Conservation (phyloP, 2,888 invertebrate species). For the Netelia melanura region DNA sequence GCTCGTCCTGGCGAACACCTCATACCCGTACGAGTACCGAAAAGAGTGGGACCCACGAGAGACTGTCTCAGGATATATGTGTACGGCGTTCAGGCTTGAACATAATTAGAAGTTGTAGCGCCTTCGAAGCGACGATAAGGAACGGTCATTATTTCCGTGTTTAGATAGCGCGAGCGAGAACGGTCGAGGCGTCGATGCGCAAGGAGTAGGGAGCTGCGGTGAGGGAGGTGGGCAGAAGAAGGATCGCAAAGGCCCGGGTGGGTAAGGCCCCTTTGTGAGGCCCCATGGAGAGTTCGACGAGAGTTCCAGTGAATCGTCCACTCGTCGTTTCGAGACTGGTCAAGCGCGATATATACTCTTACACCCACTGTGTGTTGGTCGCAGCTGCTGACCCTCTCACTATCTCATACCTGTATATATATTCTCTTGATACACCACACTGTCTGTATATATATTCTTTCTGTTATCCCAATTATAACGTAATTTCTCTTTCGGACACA, state of each 20-base stretch:
- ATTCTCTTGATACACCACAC: constrained; percentile 40
- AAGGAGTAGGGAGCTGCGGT: constrained; percentile 15
- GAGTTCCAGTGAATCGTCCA: constrained; percentile 31
- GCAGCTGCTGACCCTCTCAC: constrained; percentile 60
- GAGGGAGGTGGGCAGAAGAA: constrained; percentile 27
- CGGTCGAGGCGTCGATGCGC: constrained; percentile 61
- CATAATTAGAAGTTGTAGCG: constrained; percentile 83
- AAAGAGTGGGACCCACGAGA: constrained; percentile 16
- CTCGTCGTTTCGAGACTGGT: constrained; percentile 50
- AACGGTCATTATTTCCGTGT: constrained; percentile 83
- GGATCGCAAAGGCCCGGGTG: constrained; percentile 33
- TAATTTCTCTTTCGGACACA: constrained; percentile 16
- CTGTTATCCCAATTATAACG: constrained; percentile 47
- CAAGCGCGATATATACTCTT: constrained; percentile 50
- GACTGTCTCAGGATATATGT: constrained; percentile 38
- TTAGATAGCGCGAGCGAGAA: constrained; percentile 79
- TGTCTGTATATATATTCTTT: constrained; percentile 52
- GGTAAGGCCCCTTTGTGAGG: constrained; percentile 25
- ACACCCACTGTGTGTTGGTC: constrained; percentile 64
- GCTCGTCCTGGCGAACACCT: neutral
- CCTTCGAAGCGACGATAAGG: constrained; percentile 80
- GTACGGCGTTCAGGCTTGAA: constrained; percentile 68
- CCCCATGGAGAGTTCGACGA: constrained; percentile 4
- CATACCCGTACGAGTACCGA: neutral
- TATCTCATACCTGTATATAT: constrained; percentile 13